phyloP scores from a whole-genome alignment of 2,797 vertebrate species.

The Thunnus albacares region DNA sequence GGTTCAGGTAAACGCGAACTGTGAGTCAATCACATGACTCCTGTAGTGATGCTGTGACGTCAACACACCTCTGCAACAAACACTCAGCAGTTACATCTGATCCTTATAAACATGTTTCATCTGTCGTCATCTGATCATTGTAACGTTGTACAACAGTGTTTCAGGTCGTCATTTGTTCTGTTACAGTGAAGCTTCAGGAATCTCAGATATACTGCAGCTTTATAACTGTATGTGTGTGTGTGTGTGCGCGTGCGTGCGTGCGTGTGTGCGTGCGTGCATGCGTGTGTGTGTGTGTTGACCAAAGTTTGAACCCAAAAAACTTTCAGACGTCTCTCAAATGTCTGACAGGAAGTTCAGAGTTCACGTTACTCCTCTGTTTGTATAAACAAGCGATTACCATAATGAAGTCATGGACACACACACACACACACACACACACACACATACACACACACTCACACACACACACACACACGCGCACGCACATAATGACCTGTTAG shows the following conservation, averaged over 20 bases:
- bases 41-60: no score
- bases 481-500: conserved; percentile 41
- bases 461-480: conserved; percentile 29
- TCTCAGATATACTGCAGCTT: no score
- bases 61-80: no score
- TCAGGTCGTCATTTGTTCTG: no score
- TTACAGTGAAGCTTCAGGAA: no score
- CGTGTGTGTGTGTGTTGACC: conserved; percentile 2
- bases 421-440: conserved; percentile 15
- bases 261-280: neutral
- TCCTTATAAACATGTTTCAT: no score
- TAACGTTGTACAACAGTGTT: no score
- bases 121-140: no score
- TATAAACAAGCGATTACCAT: conserved; percentile 43
- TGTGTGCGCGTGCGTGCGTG: neutral
- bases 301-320: conserved; percentile 22
- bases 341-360: conserved; percentile 24
- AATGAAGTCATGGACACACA: conserved; percentile 9
- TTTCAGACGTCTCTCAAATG: neutral
- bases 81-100: no score
- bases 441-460: conserved; percentile 23
- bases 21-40: no score
- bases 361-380: conserved; percentile 14
- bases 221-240: no score
- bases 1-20: no score